Conservation (phyloP, 64 coral and sea anemone genomes). For the Montipora efflorescens region DNA sequence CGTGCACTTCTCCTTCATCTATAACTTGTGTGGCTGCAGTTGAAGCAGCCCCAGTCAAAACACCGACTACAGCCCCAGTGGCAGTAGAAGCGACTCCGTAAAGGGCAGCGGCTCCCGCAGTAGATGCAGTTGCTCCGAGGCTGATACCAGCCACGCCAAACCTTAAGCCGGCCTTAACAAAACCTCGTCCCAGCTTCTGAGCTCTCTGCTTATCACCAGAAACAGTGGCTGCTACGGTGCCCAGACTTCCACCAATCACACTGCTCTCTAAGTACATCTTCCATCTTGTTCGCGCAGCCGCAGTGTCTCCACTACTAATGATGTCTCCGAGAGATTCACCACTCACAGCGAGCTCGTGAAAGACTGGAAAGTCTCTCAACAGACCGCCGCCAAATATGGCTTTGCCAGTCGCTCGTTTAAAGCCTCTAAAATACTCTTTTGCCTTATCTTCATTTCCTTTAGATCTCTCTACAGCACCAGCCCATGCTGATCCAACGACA, state of each 20-base stretch:
- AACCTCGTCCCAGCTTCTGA: not conserved
- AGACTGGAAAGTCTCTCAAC: conserved; percentile 4
- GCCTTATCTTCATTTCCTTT: conserved; percentile 2
- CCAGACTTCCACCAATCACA: conserved; percentile 17
- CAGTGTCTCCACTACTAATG: conserved; percentile 26
- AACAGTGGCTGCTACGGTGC: not conserved
- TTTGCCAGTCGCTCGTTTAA: conserved; percentile 17
- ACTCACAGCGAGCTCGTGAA: conserved; percentile 39
- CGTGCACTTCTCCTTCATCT: conserved; percentile 18
- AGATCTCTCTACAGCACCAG: not conserved
- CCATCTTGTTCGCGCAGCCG: conserved; percentile 12
- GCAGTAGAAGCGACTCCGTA: not conserved
- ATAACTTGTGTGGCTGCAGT: conserved; percentile 21
- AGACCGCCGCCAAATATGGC: conserved; percentile 13
- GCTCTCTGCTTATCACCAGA: not conserved
- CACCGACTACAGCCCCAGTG: conserved; percentile 22
- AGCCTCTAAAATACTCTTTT: not conserved
- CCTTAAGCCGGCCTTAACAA: not conserved
- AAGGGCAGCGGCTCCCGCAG: not conserved
- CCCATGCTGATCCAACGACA: not conserved
- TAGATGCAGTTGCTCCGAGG: not conserved
- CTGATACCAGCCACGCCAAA: not conserved
- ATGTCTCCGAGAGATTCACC: conserved; percentile 34
- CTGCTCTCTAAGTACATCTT: conserved; percentile 31
- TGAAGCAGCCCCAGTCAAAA: conserved; percentile 1